Evolutionary conservation across 1,140 invertebrate species (phyloP), one percentile per base, ranked within the genome.

Genomic region (Papilio xuthus): DNA sequence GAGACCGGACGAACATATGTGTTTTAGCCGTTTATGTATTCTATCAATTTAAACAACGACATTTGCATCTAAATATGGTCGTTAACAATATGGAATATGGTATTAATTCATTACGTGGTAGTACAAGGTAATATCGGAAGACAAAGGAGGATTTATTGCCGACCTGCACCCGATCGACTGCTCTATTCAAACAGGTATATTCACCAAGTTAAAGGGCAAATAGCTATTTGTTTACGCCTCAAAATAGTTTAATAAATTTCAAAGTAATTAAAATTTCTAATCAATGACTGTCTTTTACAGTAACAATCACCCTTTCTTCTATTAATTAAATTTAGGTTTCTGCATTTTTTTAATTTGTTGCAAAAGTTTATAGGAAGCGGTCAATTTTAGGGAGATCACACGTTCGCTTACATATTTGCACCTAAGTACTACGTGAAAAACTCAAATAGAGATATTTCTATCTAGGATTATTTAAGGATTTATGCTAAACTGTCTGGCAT

Each of bases 101-200:
- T 67, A 2, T 32, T 67, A 28, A 28, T 67, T 67, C 23, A 67
- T 67, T 67, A 67, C 60, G 60, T 67, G 60, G 12, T 67, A 67
- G 60, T 67, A 67, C 60, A 67, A 67, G 60, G 9, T 28, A 67
- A 67, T 60, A 60, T 60, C 56, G 12, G 23, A 26, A 60, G 56
- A 60, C 56, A 60, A 60, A 60, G 23, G 56, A 60, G 9, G 56
- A 60, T 60, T 60, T 60, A 60, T 26, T 26, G 56, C 56, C 53
- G 53, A 23, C 53, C 56, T 60, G 56, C 56, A 60, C 4, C 23
- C 23, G 56, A 60, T 60, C 56, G 56, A 60, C 56, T 23, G 56
- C 12, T 60, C 56, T 26, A 60, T 60, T 60, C 56, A 26, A 10
- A 53, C 56, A 60, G 56, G 20, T 20, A 20, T 60, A 60, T 60